Conservation (phyloP, 2,888 invertebrate species). For the Euplexia lucipara region DNA sequence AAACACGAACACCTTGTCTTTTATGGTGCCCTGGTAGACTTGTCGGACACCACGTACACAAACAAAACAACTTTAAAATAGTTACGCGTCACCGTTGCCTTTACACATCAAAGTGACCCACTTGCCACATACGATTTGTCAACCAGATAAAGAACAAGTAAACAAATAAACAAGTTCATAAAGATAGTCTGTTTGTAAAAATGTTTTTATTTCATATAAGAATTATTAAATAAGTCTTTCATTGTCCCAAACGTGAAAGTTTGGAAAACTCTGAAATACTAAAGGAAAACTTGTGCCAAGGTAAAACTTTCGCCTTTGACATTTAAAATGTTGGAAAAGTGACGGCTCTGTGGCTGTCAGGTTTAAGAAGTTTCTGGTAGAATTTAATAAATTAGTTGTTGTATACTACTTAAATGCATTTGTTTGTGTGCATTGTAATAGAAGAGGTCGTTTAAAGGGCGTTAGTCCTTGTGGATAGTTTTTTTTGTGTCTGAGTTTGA, state of each 20-base stretch:
- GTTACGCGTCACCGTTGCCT: conserved; percentile 31
- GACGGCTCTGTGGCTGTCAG: conserved; percentile 23
- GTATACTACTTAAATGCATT: too few species aligned
- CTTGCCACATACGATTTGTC: conserved; percentile 40
- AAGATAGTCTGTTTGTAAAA: conserved; percentile 15
- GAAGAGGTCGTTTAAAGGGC: background rate
- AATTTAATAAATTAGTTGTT: conserved; percentile 30
- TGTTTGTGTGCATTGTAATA: background rate
- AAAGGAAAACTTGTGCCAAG: conserved; percentile 38
- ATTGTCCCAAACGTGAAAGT: conserved; percentile 22
- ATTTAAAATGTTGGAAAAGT: conserved; percentile 49
- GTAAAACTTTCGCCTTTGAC: conserved; percentile 54
- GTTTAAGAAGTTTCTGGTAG: conserved; percentile 20
- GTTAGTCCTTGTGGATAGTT: background rate
- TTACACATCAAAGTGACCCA: conserved; percentile 51
- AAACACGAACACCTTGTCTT: conserved; percentile 13
- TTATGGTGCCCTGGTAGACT: conserved; percentile 29
- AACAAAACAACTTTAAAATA: conserved; percentile 39
- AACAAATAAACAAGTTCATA: conserved; percentile 40
- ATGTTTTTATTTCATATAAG: conserved; percentile 13
- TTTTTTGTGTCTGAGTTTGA: background rate
- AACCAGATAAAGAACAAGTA: conserved; percentile 42
- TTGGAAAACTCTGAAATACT: conserved; percentile 30
- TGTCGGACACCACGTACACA: conserved; percentile 27
- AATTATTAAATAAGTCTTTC: conserved; percentile 1